phyloP scores from a whole-genome alignment of 2,888 invertebrate species.

The Anarsia innoxiella region DNA sequence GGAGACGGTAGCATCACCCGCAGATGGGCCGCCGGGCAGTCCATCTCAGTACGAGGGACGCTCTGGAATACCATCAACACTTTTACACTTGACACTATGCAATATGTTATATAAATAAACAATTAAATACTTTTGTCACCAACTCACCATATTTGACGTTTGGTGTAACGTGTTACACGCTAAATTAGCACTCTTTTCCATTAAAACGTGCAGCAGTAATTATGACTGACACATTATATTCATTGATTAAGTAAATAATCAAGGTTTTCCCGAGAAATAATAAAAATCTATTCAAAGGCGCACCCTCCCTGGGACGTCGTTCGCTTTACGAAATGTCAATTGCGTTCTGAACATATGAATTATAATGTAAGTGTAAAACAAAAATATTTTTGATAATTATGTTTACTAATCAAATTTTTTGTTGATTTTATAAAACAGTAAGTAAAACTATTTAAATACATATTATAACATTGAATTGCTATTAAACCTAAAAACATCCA shows the following conservation, averaged over 20 bases:
- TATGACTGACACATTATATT: conserved; percentile 18
- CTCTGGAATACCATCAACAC: conserved; percentile 49
- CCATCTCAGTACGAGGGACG: conserved; percentile 46
- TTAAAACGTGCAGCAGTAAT: conserved; percentile 15
- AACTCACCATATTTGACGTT: conserved; percentile 34
- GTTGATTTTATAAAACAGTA: too few species aligned
- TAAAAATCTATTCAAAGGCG: conserved; percentile 26
- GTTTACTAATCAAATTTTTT: too few species aligned
- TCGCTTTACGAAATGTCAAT: not conserved
- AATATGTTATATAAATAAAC: conserved; percentile 59
- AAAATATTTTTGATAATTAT: too few species aligned
- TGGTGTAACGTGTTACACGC: conserved; percentile 12
- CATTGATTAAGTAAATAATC: conserved; percentile 37
- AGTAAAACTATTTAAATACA: too few species aligned
- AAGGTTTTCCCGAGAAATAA: conserved; percentile 41
- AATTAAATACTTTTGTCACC: conserved; percentile 34
- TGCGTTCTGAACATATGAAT: not conserved
- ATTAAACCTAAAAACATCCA: too few species aligned
- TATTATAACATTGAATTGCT: too few species aligned
- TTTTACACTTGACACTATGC: conserved; percentile 43
- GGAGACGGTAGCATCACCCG: conserved; percentile 56
- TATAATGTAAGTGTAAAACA: too few species aligned
- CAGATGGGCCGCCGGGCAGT: conserved; percentile 49
- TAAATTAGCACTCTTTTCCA: conserved; percentile 18
- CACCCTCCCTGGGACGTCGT: too few species aligned